Conservation (phyloP, 1,140 invertebrate genomes). For the Oppia nitens region DNA sequence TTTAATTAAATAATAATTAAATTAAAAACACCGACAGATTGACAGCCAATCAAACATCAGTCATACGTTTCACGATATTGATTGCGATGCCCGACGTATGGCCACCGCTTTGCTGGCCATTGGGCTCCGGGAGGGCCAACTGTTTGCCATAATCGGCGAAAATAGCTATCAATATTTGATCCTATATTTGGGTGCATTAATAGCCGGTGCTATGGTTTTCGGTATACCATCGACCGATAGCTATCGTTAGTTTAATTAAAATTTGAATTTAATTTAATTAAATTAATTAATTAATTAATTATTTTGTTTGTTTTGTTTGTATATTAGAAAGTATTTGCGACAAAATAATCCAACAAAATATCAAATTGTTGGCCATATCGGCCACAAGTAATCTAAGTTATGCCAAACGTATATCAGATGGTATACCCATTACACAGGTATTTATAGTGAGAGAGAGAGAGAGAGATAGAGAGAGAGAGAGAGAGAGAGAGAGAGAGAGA, state of each 20-base stretch:
- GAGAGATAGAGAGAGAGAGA: no score
- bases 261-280: not conserved
- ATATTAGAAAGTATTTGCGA: not conserved
- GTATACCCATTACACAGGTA: not conserved
- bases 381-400: not conserved
- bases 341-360: not conserved
- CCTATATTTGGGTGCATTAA: not conserved
- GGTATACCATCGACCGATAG: not conserved
- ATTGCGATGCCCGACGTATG: not conserved
- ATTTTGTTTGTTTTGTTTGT: not conserved
- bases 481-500: no score
- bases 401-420: not conserved
- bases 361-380: not conserved
- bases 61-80: not conserved
- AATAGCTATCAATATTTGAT: not conserved
- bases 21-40: no score
- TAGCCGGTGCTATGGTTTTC: not conserved
- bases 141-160: not conserved
- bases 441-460: no score
- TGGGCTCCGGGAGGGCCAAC: not conserved
- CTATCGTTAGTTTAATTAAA: not conserved
- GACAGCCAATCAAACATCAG: not conserved
- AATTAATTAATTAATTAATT: not conserved
- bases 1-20: no score
- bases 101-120: not conserved